Conservation (phyloP, 1,140 invertebrate genomes). For the Drosophila navojoa region DNA sequence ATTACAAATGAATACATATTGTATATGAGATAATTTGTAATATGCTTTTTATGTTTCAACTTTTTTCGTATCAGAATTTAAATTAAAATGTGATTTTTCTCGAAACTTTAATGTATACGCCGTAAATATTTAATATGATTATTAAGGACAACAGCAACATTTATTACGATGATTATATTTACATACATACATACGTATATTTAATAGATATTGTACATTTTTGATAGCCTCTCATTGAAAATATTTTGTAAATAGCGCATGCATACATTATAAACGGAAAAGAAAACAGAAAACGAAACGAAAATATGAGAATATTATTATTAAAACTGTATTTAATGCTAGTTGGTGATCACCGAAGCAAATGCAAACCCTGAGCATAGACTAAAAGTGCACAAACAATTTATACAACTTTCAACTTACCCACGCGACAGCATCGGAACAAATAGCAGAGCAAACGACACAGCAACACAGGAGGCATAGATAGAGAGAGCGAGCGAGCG, state of each 20-base stretch:
- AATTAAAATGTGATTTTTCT: slow-evolving; percentile 82
- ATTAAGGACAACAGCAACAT: slow-evolving; percentile 66
- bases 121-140: slow-evolving; percentile 80
- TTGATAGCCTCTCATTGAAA: slow-evolving; percentile 71
- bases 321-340: slow-evolving; percentile 56
- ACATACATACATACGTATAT: slow-evolving; percentile 67
- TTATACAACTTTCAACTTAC: slow-evolving; percentile 66
- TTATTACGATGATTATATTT: slow-evolving; percentile 72
- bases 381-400: slow-evolving; percentile 72
- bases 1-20: slow-evolving; percentile 48
- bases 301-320: slow-evolving; percentile 33
- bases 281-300: slow-evolving; percentile 30
- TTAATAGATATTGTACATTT: slow-evolving; percentile 77
- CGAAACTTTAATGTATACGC: slow-evolving; percentile 82
- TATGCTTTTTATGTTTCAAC: slow-evolving; percentile 70
- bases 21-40: slow-evolving; percentile 38
- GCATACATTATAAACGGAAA: slow-evolving; percentile 57
- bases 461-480: slow-evolving; percentile 7
- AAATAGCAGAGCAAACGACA: slow-evolving; percentile 31
- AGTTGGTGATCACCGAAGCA: slow-evolving; percentile 45
- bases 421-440: slow-evolving; percentile 68
- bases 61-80: slow-evolving; percentile 76
- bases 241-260: slow-evolving; percentile 71
- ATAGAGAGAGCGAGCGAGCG: background rate
- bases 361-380: slow-evolving; percentile 77